Percentiles rank a stretch among this genome's conserved stretches.
These are phyloP conservation scores for Phorcus lineatus DNA, from an alignment of 2,888 invertebrate species.

Conservation along the genomic window DNA sequence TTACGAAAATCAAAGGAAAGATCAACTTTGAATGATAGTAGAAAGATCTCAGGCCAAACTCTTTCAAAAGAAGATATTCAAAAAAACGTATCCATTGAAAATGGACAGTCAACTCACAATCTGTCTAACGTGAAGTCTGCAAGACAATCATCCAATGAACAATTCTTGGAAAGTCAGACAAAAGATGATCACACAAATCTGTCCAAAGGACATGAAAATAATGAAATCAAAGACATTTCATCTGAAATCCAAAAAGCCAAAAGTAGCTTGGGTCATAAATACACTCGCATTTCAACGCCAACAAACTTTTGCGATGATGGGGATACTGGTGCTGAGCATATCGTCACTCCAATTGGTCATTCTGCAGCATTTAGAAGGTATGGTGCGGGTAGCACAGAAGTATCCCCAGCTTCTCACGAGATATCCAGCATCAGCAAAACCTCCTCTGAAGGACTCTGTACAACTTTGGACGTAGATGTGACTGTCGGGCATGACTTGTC, in stretches of 20 bases:
- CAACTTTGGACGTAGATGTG: slow-evolving; percentile 39
- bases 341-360: slow-evolving; percentile 40
- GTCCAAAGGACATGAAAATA: no score
- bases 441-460: slow-evolving; percentile 44
- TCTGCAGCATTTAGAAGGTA: slow-evolving; percentile 40
- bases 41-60: not conserved
- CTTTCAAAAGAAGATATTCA: no score
- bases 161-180: no score
- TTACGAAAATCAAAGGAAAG: not conserved
- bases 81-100: no score
- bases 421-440: slow-evolving; percentile 47
- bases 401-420: slow-evolving; percentile 32
- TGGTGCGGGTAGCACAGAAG: not conserved
- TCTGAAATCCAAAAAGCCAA: no score
- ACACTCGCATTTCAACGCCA: slow-evolving; percentile 26
- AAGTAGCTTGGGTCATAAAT: not conserved
- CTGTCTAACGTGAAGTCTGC: no score
- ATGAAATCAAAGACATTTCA: no score
- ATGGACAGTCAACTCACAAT: no score
- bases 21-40: not conserved
- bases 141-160: no score
- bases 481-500: slow-evolving; percentile 24
- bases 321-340: slow-evolving; percentile 3
- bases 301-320: slow-evolving; percentile 8
- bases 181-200: no score